Evolutionary conservation across 2,113 vertebrate genomes (phyloP).

Genomic region (Lasiurus borealis): DNA sequence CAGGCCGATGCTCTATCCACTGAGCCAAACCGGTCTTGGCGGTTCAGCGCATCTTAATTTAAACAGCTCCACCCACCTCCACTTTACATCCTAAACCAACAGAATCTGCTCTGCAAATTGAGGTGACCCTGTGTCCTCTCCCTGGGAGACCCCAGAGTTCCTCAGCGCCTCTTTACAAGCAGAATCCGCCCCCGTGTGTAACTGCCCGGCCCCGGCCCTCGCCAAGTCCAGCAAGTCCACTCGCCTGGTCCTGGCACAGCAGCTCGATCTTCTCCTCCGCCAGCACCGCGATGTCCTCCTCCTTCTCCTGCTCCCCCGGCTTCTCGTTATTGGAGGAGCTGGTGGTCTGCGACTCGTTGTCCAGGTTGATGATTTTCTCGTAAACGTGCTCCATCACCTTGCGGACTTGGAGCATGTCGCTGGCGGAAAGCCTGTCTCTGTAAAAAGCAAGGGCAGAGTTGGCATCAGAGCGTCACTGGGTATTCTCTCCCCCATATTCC

Average conservation of each 20-base stretch:
- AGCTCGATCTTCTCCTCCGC: slow-evolving; percentile 99
- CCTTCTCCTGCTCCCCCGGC: slow-evolving; percentile 96
- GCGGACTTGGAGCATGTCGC: slow-evolving; percentile 99
- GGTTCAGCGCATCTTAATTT: too few species aligned
- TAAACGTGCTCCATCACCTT: slow-evolving; percentile 99
- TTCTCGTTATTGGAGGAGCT: slow-evolving; percentile 98
- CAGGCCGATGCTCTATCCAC: too few species aligned
- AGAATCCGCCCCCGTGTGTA: not conserved
- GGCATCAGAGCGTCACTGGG: not conserved
- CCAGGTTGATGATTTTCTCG: slow-evolving; percentile 99
- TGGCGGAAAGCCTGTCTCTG: slow-evolving; percentile 97
- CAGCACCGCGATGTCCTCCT: slow-evolving; percentile 97
- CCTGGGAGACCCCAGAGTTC: not conserved
- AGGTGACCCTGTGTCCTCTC: not conserved
- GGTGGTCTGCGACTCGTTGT: slow-evolving; percentile 98
- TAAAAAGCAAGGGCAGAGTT: not conserved
- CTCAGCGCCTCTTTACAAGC: not conserved
- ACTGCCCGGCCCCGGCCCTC: not conserved
- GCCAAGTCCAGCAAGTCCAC: not conserved
- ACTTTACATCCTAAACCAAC: not conserved
- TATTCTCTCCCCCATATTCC: not conserved
- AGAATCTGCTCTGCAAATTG: not conserved
- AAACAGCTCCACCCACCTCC: not conserved
- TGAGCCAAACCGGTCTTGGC: too few species aligned
- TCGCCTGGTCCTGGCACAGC: slow-evolving; percentile 98